Evolutionary conservation across 2,797 vertebrate genomes (phyloP).

Genomic region (Periophthalmus magnuspinnatus): DNA sequence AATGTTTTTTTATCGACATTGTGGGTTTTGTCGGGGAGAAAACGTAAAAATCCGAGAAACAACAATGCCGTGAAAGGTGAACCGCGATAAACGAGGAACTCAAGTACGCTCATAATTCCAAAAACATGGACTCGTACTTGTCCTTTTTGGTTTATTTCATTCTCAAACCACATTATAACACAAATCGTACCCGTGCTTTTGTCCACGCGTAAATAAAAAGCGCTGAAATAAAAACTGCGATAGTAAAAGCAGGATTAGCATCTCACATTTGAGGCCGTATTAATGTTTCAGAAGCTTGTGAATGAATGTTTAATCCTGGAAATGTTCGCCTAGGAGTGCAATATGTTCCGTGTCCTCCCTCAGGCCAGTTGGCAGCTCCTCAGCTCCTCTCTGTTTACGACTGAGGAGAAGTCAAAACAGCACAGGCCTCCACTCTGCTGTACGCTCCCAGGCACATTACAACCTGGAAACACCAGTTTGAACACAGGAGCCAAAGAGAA

Average conservation of each 20-base stretch:
- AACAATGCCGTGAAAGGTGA: too few species aligned
- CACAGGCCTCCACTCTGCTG: constrained; percentile 27
- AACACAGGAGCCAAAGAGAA: background rate
- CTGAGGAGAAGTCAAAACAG: constrained; percentile 31
- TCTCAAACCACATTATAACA: background rate
- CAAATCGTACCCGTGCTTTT: background rate
- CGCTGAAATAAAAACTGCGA: background rate
- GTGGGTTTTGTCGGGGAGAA: too few species aligned
- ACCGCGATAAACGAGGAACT: too few species aligned
- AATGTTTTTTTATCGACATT: too few species aligned
- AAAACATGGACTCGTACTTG: too few species aligned
- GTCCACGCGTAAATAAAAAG: background rate
- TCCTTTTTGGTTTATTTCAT: background rate
- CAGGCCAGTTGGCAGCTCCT: constrained; percentile 68
- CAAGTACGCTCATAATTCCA: too few species aligned
- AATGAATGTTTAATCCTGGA: constrained; percentile 79
- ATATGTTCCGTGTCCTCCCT: constrained; percentile 73
- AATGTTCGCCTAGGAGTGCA: constrained; percentile 66
- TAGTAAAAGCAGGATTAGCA: constrained; percentile 9
- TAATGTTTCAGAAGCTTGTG: constrained; percentile 70
- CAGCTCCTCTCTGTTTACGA: constrained; percentile 61
- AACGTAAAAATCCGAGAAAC: too few species aligned
- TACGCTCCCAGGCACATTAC: constrained; percentile 48
- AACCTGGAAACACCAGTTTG: constrained; percentile 24
- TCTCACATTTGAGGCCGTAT: constrained; percentile 62